phyloP scores from a whole-genome alignment of 2,113 vertebrate species.

The Pterophyllum scalare region DNA sequence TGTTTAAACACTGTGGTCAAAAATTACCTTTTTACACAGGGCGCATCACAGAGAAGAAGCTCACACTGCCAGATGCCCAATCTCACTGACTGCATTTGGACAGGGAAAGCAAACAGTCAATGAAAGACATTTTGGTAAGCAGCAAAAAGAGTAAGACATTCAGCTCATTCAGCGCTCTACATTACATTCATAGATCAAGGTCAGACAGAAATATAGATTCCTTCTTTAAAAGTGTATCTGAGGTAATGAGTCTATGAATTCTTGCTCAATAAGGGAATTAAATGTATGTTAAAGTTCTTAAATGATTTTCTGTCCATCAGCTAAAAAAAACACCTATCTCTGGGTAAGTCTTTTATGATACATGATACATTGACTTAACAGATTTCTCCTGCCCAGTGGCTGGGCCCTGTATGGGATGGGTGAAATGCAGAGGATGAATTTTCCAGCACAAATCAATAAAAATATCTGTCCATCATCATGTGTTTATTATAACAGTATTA shows the following conservation, averaged over 20 bases:
- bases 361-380: neutral
- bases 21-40: neutral
- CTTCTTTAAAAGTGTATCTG: neutral
- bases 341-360: neutral
- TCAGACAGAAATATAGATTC: neutral
- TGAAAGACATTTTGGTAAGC: neutral
- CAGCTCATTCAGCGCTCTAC: neutral
- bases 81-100: neutral
- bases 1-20: conserved; percentile 1
- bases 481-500: neutral
- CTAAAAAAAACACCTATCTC: neutral
- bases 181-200: neutral
- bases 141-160: neutral
- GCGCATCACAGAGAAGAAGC: neutral
- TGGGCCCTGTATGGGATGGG: neutral
- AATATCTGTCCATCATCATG: neutral
- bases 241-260: neutral
- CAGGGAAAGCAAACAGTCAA: neutral
- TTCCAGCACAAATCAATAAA: neutral
- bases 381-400: neutral
- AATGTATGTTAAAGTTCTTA: neutral
- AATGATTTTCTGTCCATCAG: conserved; percentile 1
- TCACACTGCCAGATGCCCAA: neutral
- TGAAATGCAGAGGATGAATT: neutral
- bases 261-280: neutral